These are phyloP conservation scores for Phengaris arion DNA, from an alignment of 2,888 invertebrate species.

Conservation along the genomic window DNA sequence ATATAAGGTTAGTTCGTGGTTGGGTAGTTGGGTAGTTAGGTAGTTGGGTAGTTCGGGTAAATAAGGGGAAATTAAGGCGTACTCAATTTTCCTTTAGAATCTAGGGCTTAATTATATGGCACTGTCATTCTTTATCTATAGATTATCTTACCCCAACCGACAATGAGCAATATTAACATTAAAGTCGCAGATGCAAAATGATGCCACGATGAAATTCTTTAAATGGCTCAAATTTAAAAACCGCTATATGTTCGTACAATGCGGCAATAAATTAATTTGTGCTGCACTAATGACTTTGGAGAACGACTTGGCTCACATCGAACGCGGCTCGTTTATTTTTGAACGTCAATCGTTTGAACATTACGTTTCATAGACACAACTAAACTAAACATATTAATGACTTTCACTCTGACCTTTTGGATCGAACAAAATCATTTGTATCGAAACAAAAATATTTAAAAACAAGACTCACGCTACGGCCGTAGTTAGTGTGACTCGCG, in stretches of 20 bases:
- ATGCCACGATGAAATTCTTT: background rate
- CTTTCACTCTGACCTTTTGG: constrained; percentile 24
- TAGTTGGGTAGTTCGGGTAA: too few relatives aligned
- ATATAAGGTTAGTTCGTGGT: too few relatives aligned
- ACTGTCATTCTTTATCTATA: too few relatives aligned
- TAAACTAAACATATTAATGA: constrained; percentile 13
- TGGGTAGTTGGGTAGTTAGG: too few relatives aligned
- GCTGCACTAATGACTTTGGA: constrained; percentile 49
- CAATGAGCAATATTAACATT: too few relatives aligned
- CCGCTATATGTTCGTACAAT: constrained; percentile 32
- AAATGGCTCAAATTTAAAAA: background rate
- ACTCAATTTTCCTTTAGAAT: too few relatives aligned
- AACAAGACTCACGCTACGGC: background rate
- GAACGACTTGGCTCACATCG: constrained; percentile 50
- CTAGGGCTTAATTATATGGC: too few relatives aligned
- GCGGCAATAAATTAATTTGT: constrained; percentile 54
- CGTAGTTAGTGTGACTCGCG: too few relatives aligned
- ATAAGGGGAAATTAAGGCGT: too few relatives aligned
- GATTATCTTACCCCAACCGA: too few relatives aligned
- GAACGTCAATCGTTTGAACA: constrained; percentile 48
- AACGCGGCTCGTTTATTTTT: constrained; percentile 67
- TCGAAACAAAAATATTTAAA: background rate
- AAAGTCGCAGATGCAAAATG: too few relatives aligned
- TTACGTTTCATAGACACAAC: constrained; percentile 34
- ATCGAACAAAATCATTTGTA: background rate